Conservation (phyloP, 1,140 invertebrate species). For the Leptopilina boulardi region DNA sequence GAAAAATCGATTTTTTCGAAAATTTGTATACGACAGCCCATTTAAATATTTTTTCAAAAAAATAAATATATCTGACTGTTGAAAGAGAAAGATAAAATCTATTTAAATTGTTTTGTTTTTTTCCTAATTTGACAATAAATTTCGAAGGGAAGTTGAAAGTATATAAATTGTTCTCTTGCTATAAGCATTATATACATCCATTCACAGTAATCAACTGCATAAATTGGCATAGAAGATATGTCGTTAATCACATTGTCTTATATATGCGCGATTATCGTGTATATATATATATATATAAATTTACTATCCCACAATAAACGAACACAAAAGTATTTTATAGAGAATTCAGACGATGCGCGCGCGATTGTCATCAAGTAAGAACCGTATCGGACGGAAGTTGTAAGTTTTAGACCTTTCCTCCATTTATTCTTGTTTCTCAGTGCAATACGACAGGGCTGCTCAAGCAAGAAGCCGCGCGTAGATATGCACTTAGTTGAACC, state of each 20-base stretch:
- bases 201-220: background rate
- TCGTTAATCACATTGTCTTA: background rate
- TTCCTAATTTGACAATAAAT: too few relatives aligned
- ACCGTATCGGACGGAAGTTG: conserved; percentile 57
- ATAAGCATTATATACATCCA: too few relatives aligned
- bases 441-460: conserved; percentile 15
- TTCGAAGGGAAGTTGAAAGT: background rate
- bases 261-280: too few relatives aligned
- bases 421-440: conserved; percentile 31
- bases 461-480: conserved; percentile 40
- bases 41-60: too few relatives aligned
- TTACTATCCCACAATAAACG: too few relatives aligned
- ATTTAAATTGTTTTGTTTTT: too few relatives aligned
- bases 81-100: too few relatives aligned
- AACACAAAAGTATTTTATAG: background rate
- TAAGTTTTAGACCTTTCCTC: conserved; percentile 54
- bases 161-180: background rate
- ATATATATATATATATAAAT: too few relatives aligned
- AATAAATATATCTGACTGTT: too few relatives aligned
- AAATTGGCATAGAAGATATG: background rate
- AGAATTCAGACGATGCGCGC: background rate
- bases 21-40: too few relatives aligned
- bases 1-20: too few relatives aligned
- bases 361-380: conserved; percentile 25
- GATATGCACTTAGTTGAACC: conserved; percentile 57